Percentiles rank a stretch among this genome's conserved stretches.
These are phyloP conservation scores for Falco biarmicus DNA, from an alignment of 2,797 vertebrate species.

Conservation along the genomic window DNA sequence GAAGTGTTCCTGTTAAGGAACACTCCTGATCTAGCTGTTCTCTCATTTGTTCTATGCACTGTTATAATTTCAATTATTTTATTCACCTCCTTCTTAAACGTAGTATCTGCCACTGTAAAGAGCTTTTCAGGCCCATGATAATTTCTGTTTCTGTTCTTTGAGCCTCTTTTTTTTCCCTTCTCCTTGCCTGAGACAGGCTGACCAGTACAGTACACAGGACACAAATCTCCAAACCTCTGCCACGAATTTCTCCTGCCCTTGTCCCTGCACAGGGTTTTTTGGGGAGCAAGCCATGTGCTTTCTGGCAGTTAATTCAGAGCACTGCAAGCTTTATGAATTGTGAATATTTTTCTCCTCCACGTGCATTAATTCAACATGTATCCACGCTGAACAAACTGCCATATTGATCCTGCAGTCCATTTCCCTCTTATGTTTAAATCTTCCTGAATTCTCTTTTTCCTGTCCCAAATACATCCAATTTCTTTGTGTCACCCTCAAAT, in stretches of 20 bases:
- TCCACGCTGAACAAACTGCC: background rate
- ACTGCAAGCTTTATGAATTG: background rate
- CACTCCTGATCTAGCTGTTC: background rate
- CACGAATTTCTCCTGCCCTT: background rate
- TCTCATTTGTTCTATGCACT: background rate
- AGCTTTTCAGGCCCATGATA: background rate
- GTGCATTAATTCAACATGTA: background rate
- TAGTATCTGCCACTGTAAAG: rapidly evolving
- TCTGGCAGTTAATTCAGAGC: background rate
- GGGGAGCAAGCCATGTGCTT: background rate
- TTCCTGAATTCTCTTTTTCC: background rate
- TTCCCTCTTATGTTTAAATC: background rate
- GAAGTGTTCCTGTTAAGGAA: background rate
- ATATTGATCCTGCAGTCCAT: background rate
- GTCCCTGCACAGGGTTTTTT: background rate
- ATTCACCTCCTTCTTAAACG: background rate
- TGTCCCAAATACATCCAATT: background rate
- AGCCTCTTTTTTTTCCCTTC: background rate
- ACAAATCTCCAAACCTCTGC: background rate
- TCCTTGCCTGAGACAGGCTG: background rate
- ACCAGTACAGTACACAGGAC: background rate
- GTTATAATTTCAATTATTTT: background rate
- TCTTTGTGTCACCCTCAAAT: background rate
- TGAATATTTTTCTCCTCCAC: background rate
- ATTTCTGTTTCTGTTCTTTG: background rate